Conservation (phyloP, 2,797 vertebrate genomes). For the Gymnodraco acuticeps region DNA sequence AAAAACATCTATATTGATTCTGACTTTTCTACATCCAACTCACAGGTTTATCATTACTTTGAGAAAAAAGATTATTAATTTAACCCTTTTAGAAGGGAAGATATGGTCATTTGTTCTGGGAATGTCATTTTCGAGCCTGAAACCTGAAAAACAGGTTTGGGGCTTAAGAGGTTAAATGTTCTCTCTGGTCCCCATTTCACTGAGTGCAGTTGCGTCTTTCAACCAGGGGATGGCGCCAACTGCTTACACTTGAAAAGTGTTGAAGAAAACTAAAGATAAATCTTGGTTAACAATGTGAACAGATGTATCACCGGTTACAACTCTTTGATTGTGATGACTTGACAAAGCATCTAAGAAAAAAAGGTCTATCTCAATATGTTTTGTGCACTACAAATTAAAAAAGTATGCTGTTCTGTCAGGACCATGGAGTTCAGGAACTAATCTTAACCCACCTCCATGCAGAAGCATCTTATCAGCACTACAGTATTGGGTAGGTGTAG, state of each 20-base stretch:
- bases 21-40: too few species aligned
- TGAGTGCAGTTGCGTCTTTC: conserved; percentile 30
- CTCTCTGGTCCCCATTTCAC: neutral
- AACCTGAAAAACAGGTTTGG: too few species aligned
- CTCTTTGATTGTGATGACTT: neutral
- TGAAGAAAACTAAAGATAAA: neutral
- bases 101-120: too few species aligned
- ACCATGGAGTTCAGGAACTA: neutral
- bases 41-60: too few species aligned
- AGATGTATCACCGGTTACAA: conserved; percentile 5
- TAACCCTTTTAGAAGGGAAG: too few species aligned
- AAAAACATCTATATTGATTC: too few species aligned
- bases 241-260: neutral
- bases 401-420: neutral
- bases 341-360: neutral
- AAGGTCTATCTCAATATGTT: neutral
- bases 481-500: conserved; percentile 41
- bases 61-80: too few species aligned
- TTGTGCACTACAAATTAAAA: neutral
- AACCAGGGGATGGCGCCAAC: conserved; percentile 58
- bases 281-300: neutral
- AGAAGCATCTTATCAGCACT: conserved; percentile 14
- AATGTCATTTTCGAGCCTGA: too few species aligned
- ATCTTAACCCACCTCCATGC: neutral
- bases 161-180: neutral